Percentiles rank a stretch among this genome's conserved stretches.
Conservation (phyloP, 2,797 vertebrate species). For the Hybognathus amarus region DNA sequence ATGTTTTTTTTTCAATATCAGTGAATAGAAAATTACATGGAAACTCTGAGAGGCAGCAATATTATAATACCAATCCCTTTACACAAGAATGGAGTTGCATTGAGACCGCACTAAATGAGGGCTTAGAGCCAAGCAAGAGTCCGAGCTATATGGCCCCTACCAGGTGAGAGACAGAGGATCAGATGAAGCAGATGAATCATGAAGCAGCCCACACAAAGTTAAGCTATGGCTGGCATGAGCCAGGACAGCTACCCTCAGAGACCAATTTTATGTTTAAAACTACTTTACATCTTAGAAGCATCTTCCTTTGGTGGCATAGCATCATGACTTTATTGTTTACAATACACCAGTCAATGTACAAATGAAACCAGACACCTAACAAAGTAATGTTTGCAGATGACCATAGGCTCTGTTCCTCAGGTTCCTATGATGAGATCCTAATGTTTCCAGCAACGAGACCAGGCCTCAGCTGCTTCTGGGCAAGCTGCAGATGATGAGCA, state of each 20-base stretch:
- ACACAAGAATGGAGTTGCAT: conserved; percentile 96
- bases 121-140: conserved; percentile 83
- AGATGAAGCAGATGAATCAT: conserved; percentile 32
- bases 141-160: conserved; percentile 97
- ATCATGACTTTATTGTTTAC: no score
- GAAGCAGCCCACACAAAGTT: not conserved
- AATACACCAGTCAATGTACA: no score
- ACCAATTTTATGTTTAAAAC: no score
- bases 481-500: conserved; percentile 79
- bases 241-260: no score
- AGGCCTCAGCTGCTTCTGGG: conserved; percentile 88
- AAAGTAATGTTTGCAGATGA: no score
- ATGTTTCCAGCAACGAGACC: no score
- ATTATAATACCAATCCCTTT: conserved; percentile 96
- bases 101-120: conserved; percentile 86
- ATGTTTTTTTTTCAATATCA: conserved; percentile 81
- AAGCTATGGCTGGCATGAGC: not conserved
- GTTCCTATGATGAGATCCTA: no score
- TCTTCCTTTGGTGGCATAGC: no score
- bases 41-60: conserved; percentile 95
- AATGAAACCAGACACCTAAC: no score
- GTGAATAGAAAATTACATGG: no score
- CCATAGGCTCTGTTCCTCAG: no score
- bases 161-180: conserved; percentile 79
- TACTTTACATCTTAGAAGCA: no score